Percentiles rank a stretch among this genome's conserved stretches.
phyloP scores from a whole-genome alignment of 2,797 vertebrate species.

The Pseudotriccus pelzelni region DNA sequence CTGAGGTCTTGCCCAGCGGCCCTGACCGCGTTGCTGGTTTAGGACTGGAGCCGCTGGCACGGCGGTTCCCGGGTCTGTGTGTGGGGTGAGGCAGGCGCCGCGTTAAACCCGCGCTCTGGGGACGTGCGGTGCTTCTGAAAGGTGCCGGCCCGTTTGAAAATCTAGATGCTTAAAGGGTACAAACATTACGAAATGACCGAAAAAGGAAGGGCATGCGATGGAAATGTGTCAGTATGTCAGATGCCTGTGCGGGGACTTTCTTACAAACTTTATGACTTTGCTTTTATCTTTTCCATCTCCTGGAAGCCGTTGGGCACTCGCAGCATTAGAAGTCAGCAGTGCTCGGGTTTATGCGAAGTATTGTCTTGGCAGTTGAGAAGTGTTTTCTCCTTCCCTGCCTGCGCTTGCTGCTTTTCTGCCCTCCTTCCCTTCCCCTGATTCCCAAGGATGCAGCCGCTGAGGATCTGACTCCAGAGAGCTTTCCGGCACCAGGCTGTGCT shows the following conservation, averaged over 20 bases:
- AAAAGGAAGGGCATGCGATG: neutral
- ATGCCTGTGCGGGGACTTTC: neutral
- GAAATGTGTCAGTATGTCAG: conserved; percentile 17
- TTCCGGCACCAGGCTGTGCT: neutral
- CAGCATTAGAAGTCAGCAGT: neutral
- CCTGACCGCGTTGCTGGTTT: neutral
- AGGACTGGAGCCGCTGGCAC: neutral
- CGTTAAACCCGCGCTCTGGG: neutral
- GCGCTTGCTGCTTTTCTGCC: neutral
- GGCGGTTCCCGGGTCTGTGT: neutral
- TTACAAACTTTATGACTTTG: neutral
- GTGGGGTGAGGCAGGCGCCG: neutral
- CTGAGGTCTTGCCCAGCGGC: neutral
- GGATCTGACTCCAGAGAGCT: neutral
- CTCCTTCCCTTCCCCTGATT: neutral
- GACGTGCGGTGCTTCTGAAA: neutral
- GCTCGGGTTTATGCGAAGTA: neutral
- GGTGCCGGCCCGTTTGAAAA: neutral
- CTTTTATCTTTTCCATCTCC: neutral
- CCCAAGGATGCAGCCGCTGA: neutral
- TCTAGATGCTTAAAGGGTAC: neutral
- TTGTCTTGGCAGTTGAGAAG: neutral
- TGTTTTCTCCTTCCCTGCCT: neutral
- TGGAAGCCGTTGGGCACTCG: neutral
- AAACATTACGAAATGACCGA: neutral